Percentiles rank a stretch among this genome's conserved stretches.
Conservation (phyloP, 2,797 vertebrate species). For the Cyprinella venusta region DNA sequence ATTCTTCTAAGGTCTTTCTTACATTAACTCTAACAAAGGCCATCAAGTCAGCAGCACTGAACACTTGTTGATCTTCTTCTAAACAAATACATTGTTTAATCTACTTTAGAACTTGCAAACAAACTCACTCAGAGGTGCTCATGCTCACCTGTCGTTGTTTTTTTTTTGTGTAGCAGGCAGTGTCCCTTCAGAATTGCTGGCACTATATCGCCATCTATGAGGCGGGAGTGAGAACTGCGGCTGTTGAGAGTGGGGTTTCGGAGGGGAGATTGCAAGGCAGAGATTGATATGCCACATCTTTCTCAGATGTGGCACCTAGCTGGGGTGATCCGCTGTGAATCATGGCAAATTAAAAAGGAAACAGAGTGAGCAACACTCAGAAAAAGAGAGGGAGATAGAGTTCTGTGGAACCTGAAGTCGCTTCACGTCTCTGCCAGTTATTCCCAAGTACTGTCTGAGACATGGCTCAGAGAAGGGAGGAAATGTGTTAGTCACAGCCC, state of each 20-base stretch:
- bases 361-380: slow-evolving; percentile 42
- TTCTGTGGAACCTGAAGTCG: slow-evolving; percentile 1
- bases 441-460: slow-evolving; percentile 16
- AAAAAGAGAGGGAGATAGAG: slow-evolving; percentile 13
- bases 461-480: not conserved
- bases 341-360: slow-evolving; percentile 55
- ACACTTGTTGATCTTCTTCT: slow-evolving; percentile 31
- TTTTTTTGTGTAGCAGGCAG: slow-evolving; percentile 10
- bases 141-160: slow-evolving; percentile 18
- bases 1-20: slow-evolving; percentile 33
- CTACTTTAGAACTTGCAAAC: slow-evolving; percentile 62
- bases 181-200: slow-evolving; percentile 63
- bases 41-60: slow-evolving; percentile 14
- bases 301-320: slow-evolving; percentile 47
- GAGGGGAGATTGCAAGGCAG: slow-evolving; percentile 21
- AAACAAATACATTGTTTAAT: slow-evolving; percentile 63
- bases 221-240: slow-evolving; percentile 65
- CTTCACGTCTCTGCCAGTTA: slow-evolving; percentile 13
- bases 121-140: slow-evolving; percentile 17
- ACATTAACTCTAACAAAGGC: slow-evolving; percentile 25
- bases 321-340: slow-evolving; percentile 45
- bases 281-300: slow-evolving; percentile 56
- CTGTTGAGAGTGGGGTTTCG: slow-evolving; percentile 5
- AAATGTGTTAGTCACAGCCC: slow-evolving; percentile 36
- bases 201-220: slow-evolving; percentile 78